Percentiles rank a stretch among this genome's conserved stretches.
Evolutionary conservation across 2,797 vertebrate genomes (phyloP).

Genomic region (Limnodromus scolopaceus): DNA sequence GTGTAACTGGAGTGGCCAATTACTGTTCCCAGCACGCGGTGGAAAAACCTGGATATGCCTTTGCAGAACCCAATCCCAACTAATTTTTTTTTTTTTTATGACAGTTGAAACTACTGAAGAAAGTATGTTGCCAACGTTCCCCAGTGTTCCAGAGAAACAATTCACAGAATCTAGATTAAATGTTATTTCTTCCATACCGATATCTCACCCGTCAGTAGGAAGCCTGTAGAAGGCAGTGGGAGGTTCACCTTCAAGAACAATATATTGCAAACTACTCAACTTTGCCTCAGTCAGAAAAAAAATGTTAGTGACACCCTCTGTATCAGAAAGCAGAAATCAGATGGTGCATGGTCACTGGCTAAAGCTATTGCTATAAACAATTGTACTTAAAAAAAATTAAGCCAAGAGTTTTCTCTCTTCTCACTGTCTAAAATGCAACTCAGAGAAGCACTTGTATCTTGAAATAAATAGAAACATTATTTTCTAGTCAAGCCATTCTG

Average conservation of each 20-base stretch:
- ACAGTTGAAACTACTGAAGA: background rate
- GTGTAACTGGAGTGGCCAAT: background rate
- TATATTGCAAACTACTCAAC: background rate
- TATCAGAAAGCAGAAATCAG: background rate
- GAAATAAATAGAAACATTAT: background rate
- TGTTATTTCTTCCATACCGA: background rate
- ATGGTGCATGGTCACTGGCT: background rate
- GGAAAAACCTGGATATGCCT: background rate
- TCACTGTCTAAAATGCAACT: background rate
- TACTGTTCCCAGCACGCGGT: background rate
- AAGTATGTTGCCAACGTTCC: background rate
- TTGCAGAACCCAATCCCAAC: background rate
- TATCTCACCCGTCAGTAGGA: background rate
- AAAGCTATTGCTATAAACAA: background rate
- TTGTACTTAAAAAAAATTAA: background rate
- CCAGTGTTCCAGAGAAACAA: background rate
- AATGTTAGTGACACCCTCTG: background rate
- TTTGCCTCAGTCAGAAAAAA: background rate
- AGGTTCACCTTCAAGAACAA: background rate
- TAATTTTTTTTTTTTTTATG: background rate
- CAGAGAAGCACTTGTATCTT: background rate
- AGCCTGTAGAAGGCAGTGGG: background rate
- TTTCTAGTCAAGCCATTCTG: background rate
- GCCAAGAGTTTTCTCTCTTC: background rate
- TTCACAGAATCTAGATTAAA: background rate